Evolutionary conservation across 2,888 invertebrate species (phyloP).

Genomic region (Xestia ashworthii): DNA sequence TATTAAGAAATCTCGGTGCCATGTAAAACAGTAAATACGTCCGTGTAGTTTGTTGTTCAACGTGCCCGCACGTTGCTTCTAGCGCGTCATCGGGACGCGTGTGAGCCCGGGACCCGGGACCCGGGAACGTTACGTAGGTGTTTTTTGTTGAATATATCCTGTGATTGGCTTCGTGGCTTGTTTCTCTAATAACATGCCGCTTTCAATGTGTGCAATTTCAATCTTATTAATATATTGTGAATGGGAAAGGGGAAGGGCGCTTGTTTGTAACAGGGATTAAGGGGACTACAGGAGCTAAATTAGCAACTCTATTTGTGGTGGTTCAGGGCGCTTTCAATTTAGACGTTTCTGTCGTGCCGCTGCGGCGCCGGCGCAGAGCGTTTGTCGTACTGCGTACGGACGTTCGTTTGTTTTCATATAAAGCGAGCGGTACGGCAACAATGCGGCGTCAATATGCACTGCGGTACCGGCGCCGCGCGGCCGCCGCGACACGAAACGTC

Average conservation of each 20-base stretch:
- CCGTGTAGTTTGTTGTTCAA: neutral
- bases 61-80: neutral
- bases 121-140: neutral
- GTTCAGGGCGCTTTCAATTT: no score
- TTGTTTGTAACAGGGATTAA: constrained; percentile 10
- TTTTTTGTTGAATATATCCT: constrained; percentile 16
- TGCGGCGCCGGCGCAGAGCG: no score
- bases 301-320: no score
- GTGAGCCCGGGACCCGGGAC: neutral
- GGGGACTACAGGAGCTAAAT: no score
- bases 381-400: no score
- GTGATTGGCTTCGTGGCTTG: constrained; percentile 46
- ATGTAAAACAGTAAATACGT: neutral
- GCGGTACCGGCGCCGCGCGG: no score
- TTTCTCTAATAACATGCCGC: constrained; percentile 16
- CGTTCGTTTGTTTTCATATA: no score
- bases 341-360: no score
- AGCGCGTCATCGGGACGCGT: neutral
- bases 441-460: no score
- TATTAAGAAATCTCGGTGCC: neutral
- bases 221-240: constrained; percentile 18
- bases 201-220: constrained; percentile 7
- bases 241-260: neutral
- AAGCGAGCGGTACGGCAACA: no score
- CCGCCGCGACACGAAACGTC: no score